These are phyloP conservation scores for Poeciliopsis turneri DNA, from an alignment of 2,797 vertebrate species.

Conservation along the genomic window DNA sequence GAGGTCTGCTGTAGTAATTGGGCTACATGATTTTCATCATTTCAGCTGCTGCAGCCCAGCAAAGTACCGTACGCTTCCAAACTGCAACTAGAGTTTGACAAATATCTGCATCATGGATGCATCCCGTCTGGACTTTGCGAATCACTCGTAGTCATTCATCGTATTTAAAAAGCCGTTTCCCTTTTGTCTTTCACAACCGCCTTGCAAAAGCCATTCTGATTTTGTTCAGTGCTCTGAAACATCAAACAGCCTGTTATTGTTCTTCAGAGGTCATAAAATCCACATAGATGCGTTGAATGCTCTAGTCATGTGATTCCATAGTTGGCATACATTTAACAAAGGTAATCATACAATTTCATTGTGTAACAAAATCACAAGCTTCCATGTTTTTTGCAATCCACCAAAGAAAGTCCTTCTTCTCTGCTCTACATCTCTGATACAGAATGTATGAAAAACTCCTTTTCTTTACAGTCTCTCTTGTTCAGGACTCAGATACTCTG, in stretches of 20 bases:
- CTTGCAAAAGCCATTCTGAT: not conserved
- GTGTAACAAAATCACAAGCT: constrained; percentile 42
- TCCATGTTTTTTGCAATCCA: constrained; percentile 18
- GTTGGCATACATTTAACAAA: constrained; percentile 34
- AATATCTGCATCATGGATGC: constrained; percentile 22
- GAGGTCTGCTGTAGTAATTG: constrained; percentile 59
- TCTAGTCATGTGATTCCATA: constrained; percentile 30
- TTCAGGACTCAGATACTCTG: constrained; percentile 32
- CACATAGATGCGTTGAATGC: constrained; percentile 22
- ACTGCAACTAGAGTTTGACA: constrained; percentile 18
- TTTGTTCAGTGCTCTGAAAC: not conserved
- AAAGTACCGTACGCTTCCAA: constrained; percentile 11
- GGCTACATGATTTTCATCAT: constrained; percentile 64
- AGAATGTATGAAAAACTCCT: constrained; percentile 25
- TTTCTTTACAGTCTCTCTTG: constrained; percentile 44
- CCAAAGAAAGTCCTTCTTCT: constrained; percentile 8
- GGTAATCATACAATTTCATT: constrained; percentile 37
- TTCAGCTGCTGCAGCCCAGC: constrained; percentile 45
- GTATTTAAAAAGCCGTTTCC: constrained; percentile 13
- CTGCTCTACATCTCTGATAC: constrained; percentile 20
- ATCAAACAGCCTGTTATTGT: constrained; percentile 11
- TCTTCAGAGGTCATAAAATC: constrained; percentile 16
- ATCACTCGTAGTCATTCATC: constrained; percentile 16
- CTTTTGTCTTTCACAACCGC: not conserved
- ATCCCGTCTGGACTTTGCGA: constrained; percentile 24